A percentile compares a stretch with the other conserved stretches of the same genome.
Evolutionary conservation across 2,797 vertebrate species (phyloP).

Genomic region (Acomys russatus): DNA sequence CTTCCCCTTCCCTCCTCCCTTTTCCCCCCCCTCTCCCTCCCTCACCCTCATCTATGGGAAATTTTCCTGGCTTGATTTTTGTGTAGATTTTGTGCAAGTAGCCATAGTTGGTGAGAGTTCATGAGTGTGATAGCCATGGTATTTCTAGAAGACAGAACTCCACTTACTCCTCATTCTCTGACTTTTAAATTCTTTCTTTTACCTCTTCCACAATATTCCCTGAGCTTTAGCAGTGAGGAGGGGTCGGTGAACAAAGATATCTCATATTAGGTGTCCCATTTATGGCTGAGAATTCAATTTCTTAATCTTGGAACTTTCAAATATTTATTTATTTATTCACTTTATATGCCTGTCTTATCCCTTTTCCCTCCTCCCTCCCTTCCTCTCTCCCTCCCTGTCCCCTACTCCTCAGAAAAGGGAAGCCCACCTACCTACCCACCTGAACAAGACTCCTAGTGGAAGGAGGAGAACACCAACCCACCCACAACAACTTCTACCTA

Average conservation of each 20-base stretch:
- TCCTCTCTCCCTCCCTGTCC: no score
- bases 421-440: no score
- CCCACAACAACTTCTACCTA: no score
- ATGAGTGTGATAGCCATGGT: background rate
- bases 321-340: background rate
- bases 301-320: no score
- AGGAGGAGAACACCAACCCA: no score
- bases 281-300: background rate
- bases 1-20: fast-evolving
- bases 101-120: background rate
- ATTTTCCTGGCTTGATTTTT: background rate
- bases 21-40: background rate
- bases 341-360: no score
- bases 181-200: background rate
- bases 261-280: background rate
- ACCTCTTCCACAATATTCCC: background rate
- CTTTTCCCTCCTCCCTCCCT: no score
- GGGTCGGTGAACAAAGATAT: background rate
- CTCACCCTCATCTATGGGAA: background rate
- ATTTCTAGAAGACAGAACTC: background rate
- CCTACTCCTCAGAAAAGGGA: no score
- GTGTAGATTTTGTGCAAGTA: background rate
- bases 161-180: background rate
- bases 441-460: no score
- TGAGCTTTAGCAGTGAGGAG: no score